These are phyloP conservation scores for Sandelia bainsii DNA, from an alignment of 2,797 vertebrate species.

Conservation along the genomic window DNA sequence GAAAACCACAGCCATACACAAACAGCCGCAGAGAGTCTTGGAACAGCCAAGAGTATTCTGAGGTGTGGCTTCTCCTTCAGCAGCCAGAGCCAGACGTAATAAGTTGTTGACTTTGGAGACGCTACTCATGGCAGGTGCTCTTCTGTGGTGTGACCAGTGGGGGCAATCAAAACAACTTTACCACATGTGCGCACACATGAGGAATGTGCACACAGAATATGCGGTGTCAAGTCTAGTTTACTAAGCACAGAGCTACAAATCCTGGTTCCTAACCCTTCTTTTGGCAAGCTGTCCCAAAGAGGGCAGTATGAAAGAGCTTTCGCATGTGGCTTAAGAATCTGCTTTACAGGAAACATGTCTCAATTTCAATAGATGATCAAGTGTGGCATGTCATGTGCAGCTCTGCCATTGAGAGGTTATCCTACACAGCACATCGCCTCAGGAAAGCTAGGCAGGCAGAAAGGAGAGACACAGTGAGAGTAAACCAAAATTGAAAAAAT, in stretches of 20 bases:
- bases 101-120: conserved; percentile 62
- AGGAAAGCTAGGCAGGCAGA: conserved; percentile 59
- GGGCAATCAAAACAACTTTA: conserved; percentile 54
- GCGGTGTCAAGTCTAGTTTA: conserved; percentile 61
- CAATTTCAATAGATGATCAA: conserved; percentile 56
- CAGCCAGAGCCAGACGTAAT: conserved; percentile 42
- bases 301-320: conserved; percentile 47
- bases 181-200: conserved; percentile 45
- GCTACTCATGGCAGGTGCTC: conserved; percentile 62
- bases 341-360: conserved; percentile 55
- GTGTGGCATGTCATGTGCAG: conserved; percentile 56
- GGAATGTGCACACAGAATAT: conserved; percentile 48
- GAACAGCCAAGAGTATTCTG: conserved; percentile 71
- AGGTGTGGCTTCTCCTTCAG: conserved; percentile 58
- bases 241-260: conserved; percentile 43
- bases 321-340: conserved; percentile 58
- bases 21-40: conserved; percentile 53
- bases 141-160: conserved; percentile 42
- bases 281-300: conserved; percentile 53
- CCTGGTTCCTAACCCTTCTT: conserved; percentile 27
- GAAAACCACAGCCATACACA: conserved; percentile 55
- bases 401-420: conserved; percentile 41
- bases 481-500: conserved; percentile 39
- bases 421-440: conserved; percentile 60
- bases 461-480: conserved; percentile 42